phyloP scores from a whole-genome alignment of 2,797 vertebrate species.

The Agapornis canus region DNA sequence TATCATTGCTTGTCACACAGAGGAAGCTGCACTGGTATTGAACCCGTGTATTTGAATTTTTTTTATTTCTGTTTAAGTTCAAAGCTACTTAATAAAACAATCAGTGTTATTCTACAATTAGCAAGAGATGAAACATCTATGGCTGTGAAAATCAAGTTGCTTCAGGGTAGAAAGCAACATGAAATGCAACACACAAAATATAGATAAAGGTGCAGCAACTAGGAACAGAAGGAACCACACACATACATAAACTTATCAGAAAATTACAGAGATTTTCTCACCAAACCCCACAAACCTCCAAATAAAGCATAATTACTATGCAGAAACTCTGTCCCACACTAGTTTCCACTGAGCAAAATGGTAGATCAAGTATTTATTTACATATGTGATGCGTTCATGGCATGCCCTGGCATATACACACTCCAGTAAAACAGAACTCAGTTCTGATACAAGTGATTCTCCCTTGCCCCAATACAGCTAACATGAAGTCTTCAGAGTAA shows the following conservation, averaged over 20 bases:
- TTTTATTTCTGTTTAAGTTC: background rate
- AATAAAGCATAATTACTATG: background rate
- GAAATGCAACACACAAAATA: background rate
- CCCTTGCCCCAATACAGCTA: background rate
- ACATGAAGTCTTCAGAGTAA: background rate
- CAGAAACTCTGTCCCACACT: background rate
- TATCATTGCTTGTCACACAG: background rate
- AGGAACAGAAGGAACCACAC: background rate
- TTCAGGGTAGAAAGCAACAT: background rate
- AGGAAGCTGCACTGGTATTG: accelerated
- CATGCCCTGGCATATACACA: background rate
- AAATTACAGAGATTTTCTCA: background rate
- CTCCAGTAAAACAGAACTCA: background rate
- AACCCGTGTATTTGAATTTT: background rate
- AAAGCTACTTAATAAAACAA: background rate
- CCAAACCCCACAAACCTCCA: background rate
- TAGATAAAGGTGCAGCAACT: background rate
- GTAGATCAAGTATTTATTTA: background rate
- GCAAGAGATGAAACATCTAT: background rate
- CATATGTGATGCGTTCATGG: accelerated
- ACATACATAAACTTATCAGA: background rate
- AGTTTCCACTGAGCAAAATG: background rate
- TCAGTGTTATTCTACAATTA: background rate
- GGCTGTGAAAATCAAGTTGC: background rate
- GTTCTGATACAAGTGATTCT: background rate